Evolutionary conservation across 2,888 invertebrate genomes (phyloP).

Genomic region (Pandemis heparana): DNA sequence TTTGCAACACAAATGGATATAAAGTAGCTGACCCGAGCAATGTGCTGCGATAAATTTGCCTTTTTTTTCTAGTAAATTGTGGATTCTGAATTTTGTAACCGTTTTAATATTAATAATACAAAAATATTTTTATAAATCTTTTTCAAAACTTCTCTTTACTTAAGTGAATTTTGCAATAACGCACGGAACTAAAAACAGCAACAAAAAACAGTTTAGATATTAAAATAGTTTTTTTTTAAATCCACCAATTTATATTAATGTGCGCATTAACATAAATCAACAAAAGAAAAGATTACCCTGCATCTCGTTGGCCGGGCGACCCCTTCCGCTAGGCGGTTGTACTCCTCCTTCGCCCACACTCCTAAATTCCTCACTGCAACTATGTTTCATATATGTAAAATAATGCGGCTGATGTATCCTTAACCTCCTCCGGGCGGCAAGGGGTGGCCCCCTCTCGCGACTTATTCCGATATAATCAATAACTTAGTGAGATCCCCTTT

Average conservation of each 20-base stretch:
- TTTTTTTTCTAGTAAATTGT: conserved; percentile 27
- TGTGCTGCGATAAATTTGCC: conserved; percentile 29
- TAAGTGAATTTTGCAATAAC: not conserved
- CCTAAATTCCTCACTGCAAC: conserved; percentile 78
- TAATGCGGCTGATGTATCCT: conserved; percentile 84
- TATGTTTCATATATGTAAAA: conserved; percentile 85
- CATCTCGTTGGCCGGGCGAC: conserved; percentile 33
- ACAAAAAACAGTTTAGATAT: not conserved
- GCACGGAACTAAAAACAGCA: not conserved
- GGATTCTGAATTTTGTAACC: not conserved
- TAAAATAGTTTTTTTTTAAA: conserved; percentile 12
- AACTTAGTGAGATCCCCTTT: conserved; percentile 86
- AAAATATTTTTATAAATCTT: not conserved
- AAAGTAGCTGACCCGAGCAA: conserved; percentile 37
- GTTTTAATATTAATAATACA: not conserved
- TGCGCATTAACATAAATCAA: conserved; percentile 41
- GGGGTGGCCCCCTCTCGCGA: conserved; percentile 67
- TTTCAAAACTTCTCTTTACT: not conserved
- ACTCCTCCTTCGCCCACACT: conserved; percentile 53
- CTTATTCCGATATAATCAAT: conserved; percentile 87
- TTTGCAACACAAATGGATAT: conserved; percentile 43
- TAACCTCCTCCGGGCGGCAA: conserved; percentile 65
- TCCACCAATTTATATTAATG: conserved; percentile 33
- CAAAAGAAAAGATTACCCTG: conserved; percentile 42
- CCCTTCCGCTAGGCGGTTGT: conserved; percentile 30